Base-by-base conservation (phyloP, 1,140 invertebrate genomes). In the Bombyx mandarina region DNA sequence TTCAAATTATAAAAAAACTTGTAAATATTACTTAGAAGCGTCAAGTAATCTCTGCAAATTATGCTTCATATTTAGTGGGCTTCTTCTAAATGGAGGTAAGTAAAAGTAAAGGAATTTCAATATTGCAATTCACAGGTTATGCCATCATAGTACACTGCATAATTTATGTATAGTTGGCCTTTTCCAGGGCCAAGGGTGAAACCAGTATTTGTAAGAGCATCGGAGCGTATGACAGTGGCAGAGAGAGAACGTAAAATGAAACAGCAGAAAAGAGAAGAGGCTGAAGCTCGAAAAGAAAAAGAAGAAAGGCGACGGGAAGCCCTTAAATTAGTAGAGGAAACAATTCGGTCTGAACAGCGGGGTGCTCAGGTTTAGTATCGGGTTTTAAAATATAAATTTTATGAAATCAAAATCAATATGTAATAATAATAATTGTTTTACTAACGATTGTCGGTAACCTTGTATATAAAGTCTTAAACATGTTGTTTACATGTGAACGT, bases 141-240 rank as follows among this genome's bases (percentile, higher is more conserved):
- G 12, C 26, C 12, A 35, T 35, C 12, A 35, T 35, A 35, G 2
- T 35, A 35, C 26, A 35, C 26, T 35, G 4, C 26, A 35, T 35
- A 35, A 35, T 35, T 35, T 35, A 35, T 35, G 26, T 35, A 35
- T 35, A 35, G 26, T 35, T 5, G 26, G 26, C 26, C 26, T 35
- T 35, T 35, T 35, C 26, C 26, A 75, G 91, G 92, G 0, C 97
- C 97, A 0, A 89, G 97, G 58, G 90, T 99, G 7, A 99, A 99
- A 76, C 98, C 98, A 6, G 95, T 99, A 1, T 99, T 99, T 90
- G 97, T 99, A 0, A 90, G 95, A 61, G 99, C 98, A 77, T 93
- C 93, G 63, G 98, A 99, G 77, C 90, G 98, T 61, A 93, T 99
- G 48, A 99, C 98, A 6, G 93, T 99, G 45, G 94, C 97, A 69